Evolutionary conservation across 2,888 invertebrate genomes (phyloP).

Genomic region (Linyphia triangularis): DNA sequence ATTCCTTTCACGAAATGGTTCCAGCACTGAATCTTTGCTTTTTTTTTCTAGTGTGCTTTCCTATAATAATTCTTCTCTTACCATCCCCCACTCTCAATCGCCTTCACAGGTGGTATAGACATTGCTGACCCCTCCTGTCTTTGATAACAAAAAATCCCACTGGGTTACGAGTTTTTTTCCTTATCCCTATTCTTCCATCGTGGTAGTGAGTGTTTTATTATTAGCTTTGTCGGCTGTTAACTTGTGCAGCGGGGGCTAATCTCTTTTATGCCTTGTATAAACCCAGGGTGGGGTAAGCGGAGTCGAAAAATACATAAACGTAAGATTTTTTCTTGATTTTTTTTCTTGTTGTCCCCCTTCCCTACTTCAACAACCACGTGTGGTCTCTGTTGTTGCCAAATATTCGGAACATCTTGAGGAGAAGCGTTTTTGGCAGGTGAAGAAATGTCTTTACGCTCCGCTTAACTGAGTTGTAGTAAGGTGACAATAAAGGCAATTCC

Average conservation of each 20-base stretch:
- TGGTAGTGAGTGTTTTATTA: conserved; percentile 44
- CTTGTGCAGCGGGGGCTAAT: conserved; percentile 47
- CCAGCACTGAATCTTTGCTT: background rate
- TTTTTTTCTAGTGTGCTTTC: conserved; percentile 17
- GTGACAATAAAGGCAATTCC: too few species aligned
- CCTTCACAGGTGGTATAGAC: background rate
- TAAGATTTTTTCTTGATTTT: background rate
- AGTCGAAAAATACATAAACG: conserved; percentile 27
- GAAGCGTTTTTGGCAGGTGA: background rate
- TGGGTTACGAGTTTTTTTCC: conserved; percentile 47
- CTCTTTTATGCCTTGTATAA: conserved; percentile 45
- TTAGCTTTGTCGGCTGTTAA: conserved; percentile 65
- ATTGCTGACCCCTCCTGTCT: conserved; percentile 10
- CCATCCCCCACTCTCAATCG: background rate
- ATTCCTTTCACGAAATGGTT: conserved; percentile 40
- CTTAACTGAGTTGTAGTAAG: too few species aligned
- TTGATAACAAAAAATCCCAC: conserved; percentile 58
- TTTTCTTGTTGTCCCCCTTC: background rate
- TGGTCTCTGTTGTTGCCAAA: conserved; percentile 20
- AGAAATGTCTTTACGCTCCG: too few species aligned
- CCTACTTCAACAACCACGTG: background rate
- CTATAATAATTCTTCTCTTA: conserved; percentile 5
- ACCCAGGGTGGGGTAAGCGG: background rate
- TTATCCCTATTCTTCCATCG: background rate
- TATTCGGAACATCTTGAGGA: conserved; percentile 1